These are phyloP conservation scores for Danionella dracula DNA, from an alignment of 2,797 vertebrate species.

Conservation along the genomic window DNA sequence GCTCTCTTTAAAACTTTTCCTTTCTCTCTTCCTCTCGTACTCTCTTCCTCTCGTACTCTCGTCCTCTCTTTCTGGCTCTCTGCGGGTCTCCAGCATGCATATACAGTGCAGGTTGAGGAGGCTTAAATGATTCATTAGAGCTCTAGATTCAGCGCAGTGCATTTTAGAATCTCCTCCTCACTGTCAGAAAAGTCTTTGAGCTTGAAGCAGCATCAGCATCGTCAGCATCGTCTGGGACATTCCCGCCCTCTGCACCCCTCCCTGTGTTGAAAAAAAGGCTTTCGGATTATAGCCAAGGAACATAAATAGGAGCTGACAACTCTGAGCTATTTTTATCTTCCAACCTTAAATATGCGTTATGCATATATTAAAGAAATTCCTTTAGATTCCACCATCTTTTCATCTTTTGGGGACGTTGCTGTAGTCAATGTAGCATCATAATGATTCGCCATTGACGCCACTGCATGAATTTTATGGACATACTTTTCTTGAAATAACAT, in stretches of 20 bases:
- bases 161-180: conserved; percentile 5
- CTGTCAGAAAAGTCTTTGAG: conserved; percentile 3
- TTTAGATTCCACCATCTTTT: not conserved
- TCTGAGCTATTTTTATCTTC: conserved; percentile 34
- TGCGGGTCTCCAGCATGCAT: not conserved
- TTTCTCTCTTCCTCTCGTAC: not conserved
- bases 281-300: conserved; percentile 29
- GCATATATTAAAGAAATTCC: conserved; percentile 17
- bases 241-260: not conserved
- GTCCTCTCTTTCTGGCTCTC: not conserved
- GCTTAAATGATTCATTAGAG: conserved; percentile 24
- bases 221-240: conserved; percentile 20
- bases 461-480: not conserved
- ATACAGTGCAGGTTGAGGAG: conserved; percentile 17
- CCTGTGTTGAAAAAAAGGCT: conserved; percentile 34
- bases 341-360: conserved; percentile 33
- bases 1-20: not conserved
- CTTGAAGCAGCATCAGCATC: conserved; percentile 20
- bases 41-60: not conserved
- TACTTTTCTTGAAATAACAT: not conserved
- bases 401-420: not conserved
- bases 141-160: not conserved
- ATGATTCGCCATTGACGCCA: not conserved
- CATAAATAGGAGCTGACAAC: conserved; percentile 44
- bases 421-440: not conserved